Percentiles rank a stretch among this genome's conserved stretches.
phyloP scores from a whole-genome alignment of 1,140 invertebrate genomes.

The Sycophaga agraensis region DNA sequence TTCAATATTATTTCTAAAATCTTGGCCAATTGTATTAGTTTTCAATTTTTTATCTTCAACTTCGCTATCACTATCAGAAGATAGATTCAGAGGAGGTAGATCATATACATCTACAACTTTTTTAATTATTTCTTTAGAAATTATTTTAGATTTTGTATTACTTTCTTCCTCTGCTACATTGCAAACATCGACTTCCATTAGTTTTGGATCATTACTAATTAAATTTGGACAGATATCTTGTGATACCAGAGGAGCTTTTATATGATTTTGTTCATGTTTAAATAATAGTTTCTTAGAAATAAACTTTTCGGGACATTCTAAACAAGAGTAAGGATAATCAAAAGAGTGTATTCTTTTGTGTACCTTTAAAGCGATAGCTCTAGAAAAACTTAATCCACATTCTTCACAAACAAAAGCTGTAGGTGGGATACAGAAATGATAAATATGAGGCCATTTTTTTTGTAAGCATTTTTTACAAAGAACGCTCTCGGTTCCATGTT shows the following conservation, averaged over 20 bases:
- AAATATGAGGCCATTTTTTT: slow-evolving; percentile 87
- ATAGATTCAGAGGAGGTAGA: slow-evolving; percentile 77
- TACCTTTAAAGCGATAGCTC: slow-evolving; percentile 77
- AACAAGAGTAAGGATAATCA: slow-evolving; percentile 72
- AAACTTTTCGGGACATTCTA: slow-evolving; percentile 74
- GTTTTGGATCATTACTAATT: slow-evolving; percentile 2
- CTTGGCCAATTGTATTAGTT: too few species aligned
- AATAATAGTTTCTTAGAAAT: slow-evolving; percentile 76
- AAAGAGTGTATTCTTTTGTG: slow-evolving; percentile 76
- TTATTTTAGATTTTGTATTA: not conserved
- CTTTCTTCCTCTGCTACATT: not conserved
- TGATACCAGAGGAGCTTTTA: slow-evolving; percentile 49
- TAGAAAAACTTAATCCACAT: slow-evolving; percentile 72
- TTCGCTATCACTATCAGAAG: slow-evolving; percentile 75
- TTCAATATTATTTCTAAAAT: slow-evolving; percentile 32
- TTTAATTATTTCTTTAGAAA: slow-evolving; percentile 42
- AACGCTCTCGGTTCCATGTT: slow-evolving; percentile 84
- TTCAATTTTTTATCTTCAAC: slow-evolving; percentile 53
- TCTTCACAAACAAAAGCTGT: slow-evolving; percentile 76
- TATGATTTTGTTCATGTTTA: slow-evolving; percentile 67
- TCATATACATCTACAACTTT: slow-evolving; percentile 67
- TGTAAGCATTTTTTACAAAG: slow-evolving; percentile 81
- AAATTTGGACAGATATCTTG: not conserved
- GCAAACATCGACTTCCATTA: slow-evolving; percentile 16
- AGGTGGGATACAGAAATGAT: slow-evolving; percentile 84